A percentile compares a stretch with the other conserved stretches of the same genome.
These are phyloP conservation scores for Antechinus flavipes DNA, from an alignment of 2,113 vertebrate species.

Conservation along the genomic window DNA sequence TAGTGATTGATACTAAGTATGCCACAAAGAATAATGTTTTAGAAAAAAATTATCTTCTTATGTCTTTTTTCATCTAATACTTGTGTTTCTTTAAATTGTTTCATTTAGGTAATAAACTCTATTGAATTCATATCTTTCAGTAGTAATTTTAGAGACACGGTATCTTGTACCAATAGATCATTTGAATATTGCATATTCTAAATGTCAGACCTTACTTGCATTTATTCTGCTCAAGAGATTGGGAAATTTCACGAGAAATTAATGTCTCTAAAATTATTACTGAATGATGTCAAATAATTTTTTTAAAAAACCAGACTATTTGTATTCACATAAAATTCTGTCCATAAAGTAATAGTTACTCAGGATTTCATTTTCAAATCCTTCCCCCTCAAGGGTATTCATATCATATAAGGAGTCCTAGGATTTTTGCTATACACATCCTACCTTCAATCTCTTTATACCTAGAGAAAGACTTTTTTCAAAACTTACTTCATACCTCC, in stretches of 20 bases:
- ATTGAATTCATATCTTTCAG: slow-evolving; percentile 3
- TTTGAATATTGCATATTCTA: neutral
- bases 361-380: neutral
- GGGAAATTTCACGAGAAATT: neutral
- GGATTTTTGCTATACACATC: neutral
- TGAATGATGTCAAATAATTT: neutral
- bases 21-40: neutral
- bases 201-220: neutral
- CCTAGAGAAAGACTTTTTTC: slow-evolving; percentile 39
- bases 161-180: neutral
- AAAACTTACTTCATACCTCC: slow-evolving; percentile 38
- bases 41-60: slow-evolving; percentile 25
- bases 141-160: slow-evolving; percentile 11
- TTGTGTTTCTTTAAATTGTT: neutral
- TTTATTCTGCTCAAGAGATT: slow-evolving; percentile 11
- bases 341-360: slow-evolving; percentile 39
- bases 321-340: slow-evolving; percentile 17
- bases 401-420: neutral
- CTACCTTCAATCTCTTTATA: neutral
- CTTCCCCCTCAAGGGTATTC: neutral
- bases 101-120: neutral
- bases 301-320: slow-evolving; percentile 7
- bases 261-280: neutral
- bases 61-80: slow-evolving; percentile 1
- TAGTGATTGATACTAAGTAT: neutral